Evolutionary conservation across 2,113 vertebrate genomes (phyloP), one percentile per base, ranked within the genome.

Genomic region (Fulmarus glacialis): DNA sequence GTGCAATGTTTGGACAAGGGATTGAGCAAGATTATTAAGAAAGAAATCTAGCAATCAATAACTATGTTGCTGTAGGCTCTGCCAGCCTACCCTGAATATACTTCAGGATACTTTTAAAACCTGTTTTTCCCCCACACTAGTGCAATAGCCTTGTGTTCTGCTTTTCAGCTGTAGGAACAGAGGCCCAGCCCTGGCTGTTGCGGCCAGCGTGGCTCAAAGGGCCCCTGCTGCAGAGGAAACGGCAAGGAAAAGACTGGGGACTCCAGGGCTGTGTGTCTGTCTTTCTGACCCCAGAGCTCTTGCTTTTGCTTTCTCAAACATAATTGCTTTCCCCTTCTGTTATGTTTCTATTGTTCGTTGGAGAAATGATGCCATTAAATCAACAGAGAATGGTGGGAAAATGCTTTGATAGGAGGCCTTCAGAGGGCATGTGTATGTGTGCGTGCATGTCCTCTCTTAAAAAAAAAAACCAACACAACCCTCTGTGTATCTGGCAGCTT

Each of bases 381-480:
- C 93, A 97, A 92, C 89, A 96, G 91, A 93, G 95, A 96, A 91
- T 87, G 70, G 91, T 96, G 93, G 95, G 95, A 97, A 96, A 96
- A 80, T 45, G 87, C 93, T 97, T 97, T 96, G 92, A 97, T 95
- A 85, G 16, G 84, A 86, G 85, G 87, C 71, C 70, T 72, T 96
- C 15, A 45, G 90, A 82, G 92, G 92, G 90, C 21, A 10, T 70
- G 68, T 62, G 55, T 92, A 1, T 83, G 68, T 70, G 67, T 58
- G 59, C 84, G 64, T 70, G 82, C 59, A 19, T 80, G 87, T 93
- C 82, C 79, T 75, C 43, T 87, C 67, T 70, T 42, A 34, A 34
- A 47, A n/a, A 64, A 40, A 67, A 60, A 68, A 71, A 30, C 16
- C 16, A 45, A 15, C 36, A 42, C 63, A 93, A 13, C 60, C n/a